A percentile compares a stretch with the other conserved stretches of the same genome.
Conservation (phyloP, 2,888 invertebrate genomes). For the Eupelmus urozonus region DNA sequence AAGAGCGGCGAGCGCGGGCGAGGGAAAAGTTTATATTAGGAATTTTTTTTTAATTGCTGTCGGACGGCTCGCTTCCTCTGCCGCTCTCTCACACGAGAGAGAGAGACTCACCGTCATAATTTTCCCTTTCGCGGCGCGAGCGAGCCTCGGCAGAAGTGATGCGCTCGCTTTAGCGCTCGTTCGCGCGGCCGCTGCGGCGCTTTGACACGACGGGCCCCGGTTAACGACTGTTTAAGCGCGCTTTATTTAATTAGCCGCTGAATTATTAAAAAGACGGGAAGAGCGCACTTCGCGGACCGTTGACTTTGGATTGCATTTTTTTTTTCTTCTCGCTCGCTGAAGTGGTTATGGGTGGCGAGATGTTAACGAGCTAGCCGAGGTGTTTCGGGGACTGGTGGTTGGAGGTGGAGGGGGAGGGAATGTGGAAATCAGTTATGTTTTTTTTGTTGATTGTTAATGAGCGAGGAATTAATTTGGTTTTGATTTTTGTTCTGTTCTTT, state of each 20-base stretch:
- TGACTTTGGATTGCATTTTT: conserved; percentile 31
- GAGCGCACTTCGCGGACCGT: conserved; percentile 10
- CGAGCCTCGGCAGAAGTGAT: conserved; percentile 13
- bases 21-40: conserved; percentile 39
- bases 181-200: too few species aligned
- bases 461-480: too few species aligned
- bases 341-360: not conserved
- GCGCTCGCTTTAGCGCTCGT: conserved; percentile 8
- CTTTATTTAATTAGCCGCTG: conserved; percentile 38
- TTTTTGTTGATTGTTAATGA: too few species aligned
- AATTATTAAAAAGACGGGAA: not conserved
- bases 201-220: conserved; percentile 33
- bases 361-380: too few species aligned
- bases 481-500: too few species aligned
- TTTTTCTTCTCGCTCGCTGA: not conserved
- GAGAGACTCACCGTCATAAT: conserved; percentile 45
- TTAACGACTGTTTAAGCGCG: conserved; percentile 16
- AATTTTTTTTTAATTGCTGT: conserved; percentile 59
- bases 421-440: too few species aligned
- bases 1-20: not conserved
- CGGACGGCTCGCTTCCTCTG: conserved; percentile 36
- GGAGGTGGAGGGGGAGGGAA: too few species aligned
- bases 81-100: not conserved
- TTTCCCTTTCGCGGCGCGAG: conserved; percentile 14
- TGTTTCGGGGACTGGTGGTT: too few species aligned